Base-by-base conservation (phyloP, 1,140 invertebrate genomes). In the Helicoverpa armigera region DNA sequence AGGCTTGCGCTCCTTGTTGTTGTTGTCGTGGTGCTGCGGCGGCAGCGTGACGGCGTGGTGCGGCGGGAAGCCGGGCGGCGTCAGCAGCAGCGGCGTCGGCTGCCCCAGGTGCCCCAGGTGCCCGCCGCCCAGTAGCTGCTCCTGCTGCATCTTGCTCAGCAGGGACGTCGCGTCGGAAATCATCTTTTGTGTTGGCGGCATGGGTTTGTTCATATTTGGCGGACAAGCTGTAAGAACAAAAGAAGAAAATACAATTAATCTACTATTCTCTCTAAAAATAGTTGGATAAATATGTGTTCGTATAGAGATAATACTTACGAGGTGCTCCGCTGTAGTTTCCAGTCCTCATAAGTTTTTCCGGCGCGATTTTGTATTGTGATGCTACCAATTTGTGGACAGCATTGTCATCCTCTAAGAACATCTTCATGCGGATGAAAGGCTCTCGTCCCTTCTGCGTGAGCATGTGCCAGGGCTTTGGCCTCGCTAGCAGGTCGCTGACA, bases 391-490 rank as follows among this genome's bases (percentile, higher is more conserved):
- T 99, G 91, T 99, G 98, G 2, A 99, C 98, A 3, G 99, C 98
- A 88, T 99, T 99, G 83, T 99, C 98, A 91, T 99, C 98, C 92
- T 99, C 98, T 63, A 99, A 95, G 94, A 99, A 99, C 97, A 99
- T 98, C 93, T 99, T 99, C 99, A 99, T 99, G 72, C 99, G 96
- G 78, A 99, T 99, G 95, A 99, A 99, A 1, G 99, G 99, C 89
- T 99, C 99, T 29, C 98, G 96, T 0, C 99, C 99, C 95, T 99
- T 99, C 91, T 99, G 98, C 1, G 99, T 99, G 10, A 99, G 95
- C 98, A 99, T 99, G 89, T 99, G 98, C 99, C 99, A 99, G 0
- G 98, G 98, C 91, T 99, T 99, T 23, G 99, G 99, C 63, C 99
- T 95, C 29, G 99, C 99, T 70, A 99, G 95, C 56, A 99, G 95